Conservation (phyloP, 2,797 vertebrate species). For the Caiman crocodilus region DNA sequence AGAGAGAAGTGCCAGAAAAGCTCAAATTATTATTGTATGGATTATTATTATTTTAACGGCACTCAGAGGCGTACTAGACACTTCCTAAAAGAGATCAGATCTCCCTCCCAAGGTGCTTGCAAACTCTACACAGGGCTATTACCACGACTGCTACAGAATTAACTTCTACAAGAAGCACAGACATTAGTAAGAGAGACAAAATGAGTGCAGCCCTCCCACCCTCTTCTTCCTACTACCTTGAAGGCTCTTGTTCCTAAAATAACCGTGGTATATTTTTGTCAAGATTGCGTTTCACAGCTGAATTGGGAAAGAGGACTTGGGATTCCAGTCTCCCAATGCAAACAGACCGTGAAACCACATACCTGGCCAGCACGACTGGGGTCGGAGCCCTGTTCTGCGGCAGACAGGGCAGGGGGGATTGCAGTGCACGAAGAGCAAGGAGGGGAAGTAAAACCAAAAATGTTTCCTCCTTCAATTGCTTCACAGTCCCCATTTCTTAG, state of each 20-base stretch:
- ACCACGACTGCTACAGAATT: neutral
- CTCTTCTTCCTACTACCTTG: slow-evolving; percentile 40
- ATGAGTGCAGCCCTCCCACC: neutral
- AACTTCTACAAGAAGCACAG: neutral
- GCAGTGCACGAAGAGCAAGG: slow-evolving; percentile 10
- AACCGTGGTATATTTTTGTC: neutral
- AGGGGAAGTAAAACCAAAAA: slow-evolving; percentile 15
- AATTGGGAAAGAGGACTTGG: neutral
- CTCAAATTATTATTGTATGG: neutral
- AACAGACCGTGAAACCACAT: neutral
- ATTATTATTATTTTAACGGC: neutral
- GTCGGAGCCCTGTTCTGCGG: neutral
- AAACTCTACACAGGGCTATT: neutral
- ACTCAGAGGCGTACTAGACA: slow-evolving; percentile 16
- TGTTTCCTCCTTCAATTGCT: neutral
- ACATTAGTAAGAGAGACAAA: neutral
- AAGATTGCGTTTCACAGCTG: neutral
- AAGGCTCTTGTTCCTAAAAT: neutral
- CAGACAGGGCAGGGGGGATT: neutral
- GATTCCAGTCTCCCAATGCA: neutral
- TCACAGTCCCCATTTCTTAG: neutral
- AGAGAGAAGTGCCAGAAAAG: neutral
- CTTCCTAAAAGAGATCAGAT: slow-evolving; percentile 16
- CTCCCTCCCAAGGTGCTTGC: neutral
- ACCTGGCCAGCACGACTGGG: neutral